Base-by-base conservation (phyloP, 2,113 vertebrate species). In the Perognathus longimembris region DNA sequence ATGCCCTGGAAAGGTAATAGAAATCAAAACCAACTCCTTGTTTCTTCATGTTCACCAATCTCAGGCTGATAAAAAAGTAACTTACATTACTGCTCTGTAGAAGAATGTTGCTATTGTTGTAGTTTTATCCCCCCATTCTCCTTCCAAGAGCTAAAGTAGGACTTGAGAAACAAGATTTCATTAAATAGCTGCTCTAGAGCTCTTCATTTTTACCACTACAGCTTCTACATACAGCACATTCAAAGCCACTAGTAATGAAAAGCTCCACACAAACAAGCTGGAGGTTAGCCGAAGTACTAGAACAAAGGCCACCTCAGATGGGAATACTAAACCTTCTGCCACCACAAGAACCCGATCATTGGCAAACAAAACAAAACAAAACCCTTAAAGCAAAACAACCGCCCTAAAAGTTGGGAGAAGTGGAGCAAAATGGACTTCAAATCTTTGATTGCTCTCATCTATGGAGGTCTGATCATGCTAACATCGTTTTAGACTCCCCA, bases 81-180 rank as follows among this genome's bases (percentile, higher is more conserved):
- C 3, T 22, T 76, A 92, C 76, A 70, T 36, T 40, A 80, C 8
- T 57, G 59, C 28, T 85, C 74, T 26, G 84, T 45, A 42, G 82
- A 94, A 95, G 84, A 92, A 95, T 92, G 81, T 17, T 69, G 40
- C 73, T 84, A 71, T 69, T 94, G 45, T 77, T 71, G 73, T 32
- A 50, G 12, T 54, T 54, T 54, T 54, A 17, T 54, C 17, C 17
- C 50, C 15, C 50, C 14, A 3, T 10, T 20, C 18, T 12, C 2
- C 2, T 10, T 54, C 42, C 45, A n/a, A 24, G 67, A 71, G 90
- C 40, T 91, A 77, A 93, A 67, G 17, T 28, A 86, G 42, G 81
- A 88, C 40, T 40, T 77, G 45, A 94, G 74, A 89, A 92, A 86
- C 50, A 77, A 95, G 30, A 26, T 93, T 94, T 95, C 91, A 93